Evolutionary conservation across 2,888 invertebrate genomes (phyloP).

Genomic region (Hedya salicella): DNA sequence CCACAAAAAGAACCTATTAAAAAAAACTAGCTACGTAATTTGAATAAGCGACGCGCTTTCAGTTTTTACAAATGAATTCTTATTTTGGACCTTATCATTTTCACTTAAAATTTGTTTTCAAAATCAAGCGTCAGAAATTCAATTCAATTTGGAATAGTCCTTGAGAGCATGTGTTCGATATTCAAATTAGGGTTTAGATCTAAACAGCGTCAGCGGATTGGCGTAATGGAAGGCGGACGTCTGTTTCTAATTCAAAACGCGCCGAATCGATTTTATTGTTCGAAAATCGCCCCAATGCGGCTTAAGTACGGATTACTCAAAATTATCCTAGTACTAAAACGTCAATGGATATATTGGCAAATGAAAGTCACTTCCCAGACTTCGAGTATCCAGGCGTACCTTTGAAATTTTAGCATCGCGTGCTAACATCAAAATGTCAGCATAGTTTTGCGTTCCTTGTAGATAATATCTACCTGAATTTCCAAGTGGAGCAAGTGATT

Average conservation of each 20-base stretch:
- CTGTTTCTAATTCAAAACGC: slow-evolving; percentile 66
- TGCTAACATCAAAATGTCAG: slow-evolving; percentile 41
- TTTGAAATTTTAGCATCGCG: slow-evolving; percentile 41
- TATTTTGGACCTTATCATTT: slow-evolving; percentile 34
- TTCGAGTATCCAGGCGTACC: slow-evolving; percentile 24
- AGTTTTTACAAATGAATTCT: slow-evolving; percentile 23
- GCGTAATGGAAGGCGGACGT: slow-evolving; percentile 68
- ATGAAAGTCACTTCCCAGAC: slow-evolving; percentile 21
- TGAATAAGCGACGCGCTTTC: slow-evolving; percentile 59
- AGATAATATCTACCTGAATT: slow-evolving; percentile 40
- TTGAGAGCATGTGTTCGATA: slow-evolving; percentile 60
- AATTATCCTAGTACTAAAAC: slow-evolving; percentile 9
- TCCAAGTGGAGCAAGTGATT: slow-evolving; percentile 35
- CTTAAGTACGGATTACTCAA: not conserved
- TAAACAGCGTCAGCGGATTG: slow-evolving; percentile 61
- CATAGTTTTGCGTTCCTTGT: slow-evolving; percentile 30
- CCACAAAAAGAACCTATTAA: slow-evolving; percentile 53
- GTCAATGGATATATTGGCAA: slow-evolving; percentile 31
- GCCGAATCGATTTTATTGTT: slow-evolving; percentile 49
- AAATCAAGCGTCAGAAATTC: slow-evolving; percentile 29
- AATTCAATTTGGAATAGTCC: slow-evolving; percentile 46
- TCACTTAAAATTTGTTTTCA: slow-evolving; percentile 9
- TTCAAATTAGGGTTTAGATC: slow-evolving; percentile 65
- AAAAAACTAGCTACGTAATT: slow-evolving; percentile 60
- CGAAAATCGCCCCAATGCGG: slow-evolving; percentile 53